Evolutionary conservation across 1,140 invertebrate genomes (phyloP).

Genomic region (Microvelia longipes): DNA sequence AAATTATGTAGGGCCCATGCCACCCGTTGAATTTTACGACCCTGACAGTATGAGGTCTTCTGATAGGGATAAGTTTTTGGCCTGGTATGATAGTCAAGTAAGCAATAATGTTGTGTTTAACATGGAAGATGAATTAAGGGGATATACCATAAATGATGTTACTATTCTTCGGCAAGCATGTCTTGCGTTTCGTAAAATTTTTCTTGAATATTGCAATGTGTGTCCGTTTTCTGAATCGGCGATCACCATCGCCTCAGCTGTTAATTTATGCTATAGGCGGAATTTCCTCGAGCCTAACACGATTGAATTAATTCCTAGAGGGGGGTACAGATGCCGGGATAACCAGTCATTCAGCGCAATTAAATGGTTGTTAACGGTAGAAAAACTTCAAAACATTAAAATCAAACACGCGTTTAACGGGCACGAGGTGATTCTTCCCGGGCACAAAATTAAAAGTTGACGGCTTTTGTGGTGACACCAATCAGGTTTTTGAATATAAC

Average conservation of each 20-base stretch:
- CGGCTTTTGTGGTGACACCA: not conserved
- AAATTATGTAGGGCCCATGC: not conserved
- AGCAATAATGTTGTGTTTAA: not conserved
- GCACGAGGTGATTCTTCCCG: not conserved
- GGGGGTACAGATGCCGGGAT: not conserved
- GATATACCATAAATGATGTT: not conserved
- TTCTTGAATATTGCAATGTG: not conserved
- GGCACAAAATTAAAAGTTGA: not conserved
- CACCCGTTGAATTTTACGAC: not conserved
- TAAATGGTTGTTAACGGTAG: not conserved
- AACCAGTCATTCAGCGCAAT: not conserved
- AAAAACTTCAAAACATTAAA: not conserved
- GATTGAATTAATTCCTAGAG: not conserved
- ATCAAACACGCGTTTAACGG: not conserved
- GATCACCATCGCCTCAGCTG: not conserved
- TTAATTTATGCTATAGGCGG: not conserved
- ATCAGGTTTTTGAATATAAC: not conserved
- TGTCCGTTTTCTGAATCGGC: not conserved
- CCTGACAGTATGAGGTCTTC: not conserved
- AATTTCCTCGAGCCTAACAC: not conserved
- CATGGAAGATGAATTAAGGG: not conserved
- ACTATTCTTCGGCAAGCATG: not conserved
- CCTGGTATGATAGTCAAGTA: not conserved
- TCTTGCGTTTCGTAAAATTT: not conserved
- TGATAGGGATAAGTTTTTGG: not conserved